Conservation (phyloP, 2,888 invertebrate species). For the Gerris lacustris region DNA sequence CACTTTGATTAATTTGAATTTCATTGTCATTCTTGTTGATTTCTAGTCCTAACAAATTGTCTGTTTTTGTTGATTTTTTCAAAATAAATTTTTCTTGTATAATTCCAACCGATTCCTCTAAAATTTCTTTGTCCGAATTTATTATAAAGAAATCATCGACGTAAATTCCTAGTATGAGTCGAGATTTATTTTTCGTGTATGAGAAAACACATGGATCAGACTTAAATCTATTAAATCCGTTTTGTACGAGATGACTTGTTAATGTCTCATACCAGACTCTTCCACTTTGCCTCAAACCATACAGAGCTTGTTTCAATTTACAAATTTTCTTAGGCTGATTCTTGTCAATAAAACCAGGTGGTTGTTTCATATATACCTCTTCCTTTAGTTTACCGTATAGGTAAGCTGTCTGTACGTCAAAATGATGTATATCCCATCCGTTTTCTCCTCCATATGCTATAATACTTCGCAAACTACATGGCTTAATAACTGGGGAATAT, state of each 20-base stretch:
- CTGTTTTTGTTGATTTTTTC: not conserved
- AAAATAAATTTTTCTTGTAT: not conserved
- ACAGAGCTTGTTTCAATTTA: not conserved
- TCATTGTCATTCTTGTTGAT: not conserved
- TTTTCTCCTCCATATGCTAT: not conserved
- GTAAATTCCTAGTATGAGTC: not conserved
- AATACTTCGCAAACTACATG: not conserved
- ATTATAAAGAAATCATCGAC: not conserved
- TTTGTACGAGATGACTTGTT: not conserved
- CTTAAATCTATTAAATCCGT: not conserved
- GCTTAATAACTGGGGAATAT: not conserved
- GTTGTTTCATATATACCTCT: not conserved
- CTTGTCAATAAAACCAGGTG: not conserved
- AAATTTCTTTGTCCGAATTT: not conserved
- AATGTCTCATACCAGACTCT: not conserved
- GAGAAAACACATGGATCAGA: not conserved
- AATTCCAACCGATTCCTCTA: not conserved
- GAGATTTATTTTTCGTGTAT: not conserved
- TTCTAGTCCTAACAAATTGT: not conserved
- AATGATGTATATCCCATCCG: not conserved
- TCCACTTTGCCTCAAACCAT: conserved; percentile 3
- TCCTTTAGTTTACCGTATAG: not conserved
- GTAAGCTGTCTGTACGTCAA: not conserved
- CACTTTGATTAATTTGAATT: not conserved
- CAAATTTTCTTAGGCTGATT: not conserved